Evolutionary conservation across 2,797 vertebrate species (phyloP).

Genomic region (Falco cherrug): DNA sequence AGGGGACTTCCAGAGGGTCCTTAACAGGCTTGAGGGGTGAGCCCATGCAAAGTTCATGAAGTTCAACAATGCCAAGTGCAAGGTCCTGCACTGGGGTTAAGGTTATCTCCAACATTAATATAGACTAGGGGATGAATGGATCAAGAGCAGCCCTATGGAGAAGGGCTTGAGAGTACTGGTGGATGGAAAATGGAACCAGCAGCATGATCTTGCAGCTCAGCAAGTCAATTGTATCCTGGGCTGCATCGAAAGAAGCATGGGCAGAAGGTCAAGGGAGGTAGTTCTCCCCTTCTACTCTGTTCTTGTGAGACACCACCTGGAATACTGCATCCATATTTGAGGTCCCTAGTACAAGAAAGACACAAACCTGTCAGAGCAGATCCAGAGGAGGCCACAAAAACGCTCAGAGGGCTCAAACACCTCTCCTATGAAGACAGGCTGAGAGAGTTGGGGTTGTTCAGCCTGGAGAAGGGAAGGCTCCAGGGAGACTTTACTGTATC

Average conservation of each 20-base stretch:
- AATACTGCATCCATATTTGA: background rate
- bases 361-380: background rate
- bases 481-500: fast-evolving
- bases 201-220: background rate
- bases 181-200: background rate
- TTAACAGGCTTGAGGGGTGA: background rate
- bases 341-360: background rate
- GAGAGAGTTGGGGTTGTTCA: background rate
- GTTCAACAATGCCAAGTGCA: background rate
- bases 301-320: background rate
- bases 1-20: fast-evolving
- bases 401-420: background rate
- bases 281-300: background rate
- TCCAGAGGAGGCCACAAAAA: background rate
- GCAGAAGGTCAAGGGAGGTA: background rate
- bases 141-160: background rate
- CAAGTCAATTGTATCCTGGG: no score
- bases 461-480: background rate
- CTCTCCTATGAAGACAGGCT: background rate
- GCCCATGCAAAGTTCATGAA: background rate
- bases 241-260: background rate
- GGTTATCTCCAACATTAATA: background rate
- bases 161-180: background rate
- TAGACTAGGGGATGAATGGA: background rate
- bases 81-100: background rate